Evolutionary conservation across 2,888 invertebrate genomes (phyloP).

Genomic region (Cheilosia pagana): DNA sequence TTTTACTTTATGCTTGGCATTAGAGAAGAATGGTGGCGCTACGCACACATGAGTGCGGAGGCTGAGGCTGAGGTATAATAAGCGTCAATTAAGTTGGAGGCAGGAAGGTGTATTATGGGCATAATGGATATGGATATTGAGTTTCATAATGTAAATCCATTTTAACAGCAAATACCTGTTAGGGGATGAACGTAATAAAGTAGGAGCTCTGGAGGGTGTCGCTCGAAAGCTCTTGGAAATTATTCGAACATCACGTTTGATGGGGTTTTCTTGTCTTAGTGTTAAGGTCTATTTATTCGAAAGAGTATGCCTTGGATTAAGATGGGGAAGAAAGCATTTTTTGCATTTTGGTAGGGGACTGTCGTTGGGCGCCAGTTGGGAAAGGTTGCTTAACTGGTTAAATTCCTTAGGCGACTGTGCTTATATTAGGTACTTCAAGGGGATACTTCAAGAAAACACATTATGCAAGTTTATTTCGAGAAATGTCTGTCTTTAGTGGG

Average conservation of each 20-base stretch:
- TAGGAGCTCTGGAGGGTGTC: conserved; percentile 12
- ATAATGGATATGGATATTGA: conserved; percentile 60
- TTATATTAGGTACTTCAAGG: too few species aligned
- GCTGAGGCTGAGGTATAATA: conserved; percentile 66
- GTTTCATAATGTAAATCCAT: conserved; percentile 61
- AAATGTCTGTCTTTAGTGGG: too few species aligned
- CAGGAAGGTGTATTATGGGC: conserved; percentile 44
- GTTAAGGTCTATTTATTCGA: conserved; percentile 17
- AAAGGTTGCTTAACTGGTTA: too few species aligned
- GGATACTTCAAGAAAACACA: too few species aligned
- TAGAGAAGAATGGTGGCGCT: conserved; percentile 38
- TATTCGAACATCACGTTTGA: conserved; percentile 39
- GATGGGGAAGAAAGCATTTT: neutral
- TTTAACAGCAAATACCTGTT: conserved; percentile 66
- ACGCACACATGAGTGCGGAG: conserved; percentile 3
- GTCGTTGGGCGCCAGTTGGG: too few species aligned
- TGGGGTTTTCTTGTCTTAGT: conserved; percentile 2
- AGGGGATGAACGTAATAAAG: conserved; percentile 44
- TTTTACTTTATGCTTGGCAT: conserved; percentile 15
- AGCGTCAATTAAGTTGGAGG: conserved; percentile 70
- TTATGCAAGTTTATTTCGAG: too few species aligned
- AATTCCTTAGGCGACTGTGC: too few species aligned
- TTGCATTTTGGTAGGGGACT: too few species aligned
- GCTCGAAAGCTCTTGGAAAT: conserved; percentile 17
- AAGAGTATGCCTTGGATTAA: neutral